phyloP scores from a whole-genome alignment of 2,113 vertebrate species.

The Brachyistius frenatus region DNA sequence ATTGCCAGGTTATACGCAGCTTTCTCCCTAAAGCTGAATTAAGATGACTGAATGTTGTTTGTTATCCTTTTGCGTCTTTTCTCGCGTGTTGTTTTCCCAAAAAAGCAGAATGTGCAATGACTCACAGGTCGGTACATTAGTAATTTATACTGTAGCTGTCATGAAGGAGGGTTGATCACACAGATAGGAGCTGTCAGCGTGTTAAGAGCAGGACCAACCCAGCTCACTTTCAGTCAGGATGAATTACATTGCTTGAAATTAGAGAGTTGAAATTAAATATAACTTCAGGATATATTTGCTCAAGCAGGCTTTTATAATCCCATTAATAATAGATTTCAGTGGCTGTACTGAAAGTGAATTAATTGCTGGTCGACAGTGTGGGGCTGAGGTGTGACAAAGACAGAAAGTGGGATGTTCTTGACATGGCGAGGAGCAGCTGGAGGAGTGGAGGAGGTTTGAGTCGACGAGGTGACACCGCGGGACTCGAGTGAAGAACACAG shows the following conservation, averaged over 20 bases:
- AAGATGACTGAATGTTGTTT: no score
- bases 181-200: constrained; percentile 22
- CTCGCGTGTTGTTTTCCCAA: neutral
- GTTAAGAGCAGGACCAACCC: constrained; percentile 24
- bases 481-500: neutral
- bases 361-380: constrained; percentile 1
- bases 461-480: constrained; percentile 11
- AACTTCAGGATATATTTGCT: neutral
- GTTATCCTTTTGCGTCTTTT: neutral
- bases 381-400: constrained; percentile 24
- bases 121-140: neutral
- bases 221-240: constrained; percentile 62
- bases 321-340: neutral
- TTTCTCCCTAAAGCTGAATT: neutral
- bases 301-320: neutral
- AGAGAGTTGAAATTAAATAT: constrained; percentile 2
- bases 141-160: constrained; percentile 73
- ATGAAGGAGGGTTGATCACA: constrained; percentile 64
- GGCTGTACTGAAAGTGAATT: constrained; percentile 64
- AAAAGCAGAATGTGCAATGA: constrained; percentile 12
- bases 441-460: constrained; percentile 30
- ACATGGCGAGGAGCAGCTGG: constrained; percentile 11
- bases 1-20: neutral
- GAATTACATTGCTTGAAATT: neutral
- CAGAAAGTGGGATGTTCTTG: constrained; percentile 18